phyloP scores from a whole-genome alignment of 2,888 invertebrate species.

The Ametastegia equiseti region DNA sequence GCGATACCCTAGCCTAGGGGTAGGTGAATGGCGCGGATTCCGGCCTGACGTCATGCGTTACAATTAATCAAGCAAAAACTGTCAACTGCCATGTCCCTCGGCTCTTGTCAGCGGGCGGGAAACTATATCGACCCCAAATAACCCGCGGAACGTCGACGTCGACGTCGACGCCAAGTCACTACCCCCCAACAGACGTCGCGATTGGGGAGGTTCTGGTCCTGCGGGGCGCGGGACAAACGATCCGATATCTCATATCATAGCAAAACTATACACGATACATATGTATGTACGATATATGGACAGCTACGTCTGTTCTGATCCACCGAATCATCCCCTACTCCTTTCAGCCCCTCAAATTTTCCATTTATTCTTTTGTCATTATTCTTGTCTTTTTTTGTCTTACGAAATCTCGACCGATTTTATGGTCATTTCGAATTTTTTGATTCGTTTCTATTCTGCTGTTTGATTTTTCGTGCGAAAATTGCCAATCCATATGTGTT shows the following conservation, averaged over 20 bases:
- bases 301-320: conserved; percentile 7
- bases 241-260: conserved; percentile 29
- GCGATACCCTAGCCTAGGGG: neutral
- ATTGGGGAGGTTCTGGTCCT: too few relatives aligned
- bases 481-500: too few relatives aligned
- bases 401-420: neutral
- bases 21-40: neutral
- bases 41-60: conserved; percentile 52
- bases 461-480: too few relatives aligned
- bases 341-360: neutral
- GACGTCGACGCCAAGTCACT: conserved; percentile 14
- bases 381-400: neutral
- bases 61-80: conserved; percentile 69
- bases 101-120: conserved; percentile 60
- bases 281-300: too few relatives aligned
- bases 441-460: neutral
- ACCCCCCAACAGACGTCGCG: neutral
- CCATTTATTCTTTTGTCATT: neutral
- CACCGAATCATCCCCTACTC: conserved; percentile 5
- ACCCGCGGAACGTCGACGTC: conserved; percentile 47
- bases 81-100: conserved; percentile 64
- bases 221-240: neutral
- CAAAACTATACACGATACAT: too few relatives aligned
- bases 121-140: conserved; percentile 66
- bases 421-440: too few relatives aligned